phyloP scores from a whole-genome alignment of 2,888 invertebrate species.

The Gymnoscelis rufifasciata region DNA sequence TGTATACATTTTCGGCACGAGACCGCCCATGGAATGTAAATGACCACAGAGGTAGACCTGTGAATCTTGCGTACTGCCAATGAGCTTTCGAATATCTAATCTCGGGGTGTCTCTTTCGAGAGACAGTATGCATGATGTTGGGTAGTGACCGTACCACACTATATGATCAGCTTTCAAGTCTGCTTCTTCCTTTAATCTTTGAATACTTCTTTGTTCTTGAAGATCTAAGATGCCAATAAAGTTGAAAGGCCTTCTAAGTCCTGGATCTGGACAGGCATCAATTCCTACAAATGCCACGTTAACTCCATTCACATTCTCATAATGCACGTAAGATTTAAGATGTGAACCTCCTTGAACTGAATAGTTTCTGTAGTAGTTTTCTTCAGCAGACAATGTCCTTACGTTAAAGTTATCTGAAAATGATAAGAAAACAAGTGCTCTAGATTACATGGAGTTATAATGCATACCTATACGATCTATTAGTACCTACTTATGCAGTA shows the following conservation, averaged over 20 bases:
- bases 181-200: constrained; percentile 77
- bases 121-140: constrained; percentile 90
- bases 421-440: too few species aligned
- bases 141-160: constrained; percentile 91
- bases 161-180: constrained; percentile 65
- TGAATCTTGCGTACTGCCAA: constrained; percentile 80
- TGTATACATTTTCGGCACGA: constrained; percentile 91
- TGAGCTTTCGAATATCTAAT: constrained; percentile 75
- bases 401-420: constrained; percentile 93
- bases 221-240: constrained; percentile 87
- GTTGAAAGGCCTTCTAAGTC: constrained; percentile 92
- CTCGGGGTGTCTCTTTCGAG: constrained; percentile 69
- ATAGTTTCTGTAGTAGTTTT: constrained; percentile 88
- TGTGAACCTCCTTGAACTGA: constrained; percentile 87
- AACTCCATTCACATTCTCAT: constrained; percentile 74
- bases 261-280: constrained; percentile 92
- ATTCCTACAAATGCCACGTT: constrained; percentile 90
- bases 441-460: too few species aligned
- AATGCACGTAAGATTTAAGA: constrained; percentile 85
- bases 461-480: too few species aligned
- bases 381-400: constrained; percentile 80
- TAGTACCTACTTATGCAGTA: too few species aligned
- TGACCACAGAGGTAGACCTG: constrained; percentile 93
- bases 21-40: constrained; percentile 89
- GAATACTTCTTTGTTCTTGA: constrained; percentile 78